phyloP scores from a whole-genome alignment of 2,113 vertebrate genomes.

The Orcinus orca region DNA sequence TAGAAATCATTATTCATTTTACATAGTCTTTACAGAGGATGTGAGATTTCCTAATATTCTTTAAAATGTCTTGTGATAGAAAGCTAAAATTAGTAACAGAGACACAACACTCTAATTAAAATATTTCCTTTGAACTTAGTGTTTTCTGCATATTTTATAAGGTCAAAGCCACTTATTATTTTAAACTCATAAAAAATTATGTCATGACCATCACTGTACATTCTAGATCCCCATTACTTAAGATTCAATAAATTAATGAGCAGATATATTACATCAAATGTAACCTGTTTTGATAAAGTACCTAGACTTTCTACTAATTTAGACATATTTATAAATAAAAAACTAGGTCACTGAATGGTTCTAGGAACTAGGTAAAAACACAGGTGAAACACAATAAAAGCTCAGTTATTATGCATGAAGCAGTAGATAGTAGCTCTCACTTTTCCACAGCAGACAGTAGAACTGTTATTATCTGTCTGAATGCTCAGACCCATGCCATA shows the following conservation, averaged over 20 bases:
- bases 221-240: conserved; percentile 29
- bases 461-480: neutral
- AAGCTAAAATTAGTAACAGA: conserved; percentile 5
- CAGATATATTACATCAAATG: neutral
- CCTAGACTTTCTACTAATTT: neutral
- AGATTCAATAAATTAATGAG: neutral
- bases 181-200: conserved; percentile 23
- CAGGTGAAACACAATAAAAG: neutral
- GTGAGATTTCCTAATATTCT: neutral
- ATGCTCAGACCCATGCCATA: neutral
- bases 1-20: neutral
- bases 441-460: neutral
- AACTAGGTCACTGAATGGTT: neutral
- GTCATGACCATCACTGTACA: neutral
- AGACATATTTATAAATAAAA: conserved; percentile 4
- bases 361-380: neutral
- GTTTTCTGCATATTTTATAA: conserved; percentile 29
- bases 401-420: neutral
- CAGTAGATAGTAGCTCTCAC: neutral
- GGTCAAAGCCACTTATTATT: neutral
- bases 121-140: neutral
- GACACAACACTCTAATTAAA: neutral
- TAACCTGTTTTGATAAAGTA: conserved; percentile 14
- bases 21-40: neutral
- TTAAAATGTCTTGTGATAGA: neutral